Evolutionary conservation across 2,797 vertebrate species (phyloP).

Genomic region (Lophius americanus): DNA sequence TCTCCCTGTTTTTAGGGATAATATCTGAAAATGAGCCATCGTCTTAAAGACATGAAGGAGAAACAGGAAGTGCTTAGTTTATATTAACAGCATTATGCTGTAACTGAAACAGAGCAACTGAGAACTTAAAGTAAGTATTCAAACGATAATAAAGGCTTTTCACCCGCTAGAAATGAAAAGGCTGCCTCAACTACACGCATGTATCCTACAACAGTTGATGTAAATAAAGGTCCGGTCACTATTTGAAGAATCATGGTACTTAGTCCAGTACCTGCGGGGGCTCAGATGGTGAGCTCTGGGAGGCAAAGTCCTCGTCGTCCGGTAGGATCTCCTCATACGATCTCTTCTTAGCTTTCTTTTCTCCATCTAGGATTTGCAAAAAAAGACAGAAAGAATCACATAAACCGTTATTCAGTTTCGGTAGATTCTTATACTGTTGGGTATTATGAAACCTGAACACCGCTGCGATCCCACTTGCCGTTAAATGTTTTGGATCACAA

Average conservation of each 20-base stretch:
- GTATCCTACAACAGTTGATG: not conserved
- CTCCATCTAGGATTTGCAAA: conserved; percentile 82
- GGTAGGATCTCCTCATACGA: conserved; percentile 92
- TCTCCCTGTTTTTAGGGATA: too few relatives aligned
- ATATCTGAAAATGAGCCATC: too few relatives aligned
- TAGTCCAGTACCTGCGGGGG: conserved; percentile 89
- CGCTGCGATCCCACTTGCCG: too few relatives aligned
- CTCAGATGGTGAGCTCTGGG: conserved; percentile 89
- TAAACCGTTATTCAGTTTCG: not conserved
- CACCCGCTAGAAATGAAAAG: not conserved
- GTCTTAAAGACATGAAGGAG: too few relatives aligned
- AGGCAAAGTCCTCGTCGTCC: conserved; percentile 88
- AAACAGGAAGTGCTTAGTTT: too few relatives aligned
- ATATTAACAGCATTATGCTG: too few relatives aligned
- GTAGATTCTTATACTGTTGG: too few relatives aligned
- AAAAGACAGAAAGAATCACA: conserved; percentile 4
- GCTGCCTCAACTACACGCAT: too few relatives aligned
- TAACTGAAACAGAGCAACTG: too few relatives aligned
- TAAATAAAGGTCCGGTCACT: not conserved
- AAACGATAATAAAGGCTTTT: not conserved
- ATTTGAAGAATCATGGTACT: too few relatives aligned
- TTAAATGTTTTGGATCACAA: not conserved
- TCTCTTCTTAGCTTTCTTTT: conserved; percentile 93
- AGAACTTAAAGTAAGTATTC: not conserved
- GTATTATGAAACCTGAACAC: too few relatives aligned